Evolutionary conservation across 2,888 invertebrate species (phyloP).

Genomic region (Acanthococcus lagerstroemiae): DNA sequence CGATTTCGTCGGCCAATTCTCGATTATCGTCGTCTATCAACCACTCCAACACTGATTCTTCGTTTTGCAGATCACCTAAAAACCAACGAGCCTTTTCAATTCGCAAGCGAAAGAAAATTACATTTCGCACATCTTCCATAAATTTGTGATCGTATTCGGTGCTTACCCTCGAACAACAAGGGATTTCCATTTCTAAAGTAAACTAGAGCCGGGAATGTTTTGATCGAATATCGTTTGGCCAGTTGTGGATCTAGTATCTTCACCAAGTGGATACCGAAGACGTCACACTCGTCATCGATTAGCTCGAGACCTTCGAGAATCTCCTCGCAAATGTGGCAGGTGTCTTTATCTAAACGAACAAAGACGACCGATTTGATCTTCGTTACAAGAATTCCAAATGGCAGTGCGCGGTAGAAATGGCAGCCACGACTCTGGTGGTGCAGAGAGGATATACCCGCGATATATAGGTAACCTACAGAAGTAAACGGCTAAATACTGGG

Average conservation of each 20-base stretch:
- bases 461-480: conserved; percentile 60
- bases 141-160: neutral
- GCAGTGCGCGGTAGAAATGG: no score
- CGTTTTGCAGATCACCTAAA: conserved; percentile 82
- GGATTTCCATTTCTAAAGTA: conserved; percentile 70
- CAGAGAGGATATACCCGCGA: no score
- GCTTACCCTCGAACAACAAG: conserved; percentile 49
- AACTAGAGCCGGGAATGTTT: conserved; percentile 85
- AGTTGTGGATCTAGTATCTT: conserved; percentile 84
- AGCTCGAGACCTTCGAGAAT: conserved; percentile 78
- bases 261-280: conserved; percentile 86
- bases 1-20: conserved; percentile 86
- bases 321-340: conserved; percentile 84
- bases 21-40: conserved; percentile 85
- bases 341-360: conserved; percentile 82
- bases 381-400: no score
- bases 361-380: no score
- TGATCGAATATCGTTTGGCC: conserved; percentile 86
- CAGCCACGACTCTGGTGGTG: no score
- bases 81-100: no score
- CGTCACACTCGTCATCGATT: conserved; percentile 84
- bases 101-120: no score
- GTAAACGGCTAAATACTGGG: conserved; percentile 84
- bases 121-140: no score
- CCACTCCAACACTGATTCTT: conserved; percentile 86